phyloP scores from a whole-genome alignment of 2,797 vertebrate species.

The Chelon labrosus region DNA sequence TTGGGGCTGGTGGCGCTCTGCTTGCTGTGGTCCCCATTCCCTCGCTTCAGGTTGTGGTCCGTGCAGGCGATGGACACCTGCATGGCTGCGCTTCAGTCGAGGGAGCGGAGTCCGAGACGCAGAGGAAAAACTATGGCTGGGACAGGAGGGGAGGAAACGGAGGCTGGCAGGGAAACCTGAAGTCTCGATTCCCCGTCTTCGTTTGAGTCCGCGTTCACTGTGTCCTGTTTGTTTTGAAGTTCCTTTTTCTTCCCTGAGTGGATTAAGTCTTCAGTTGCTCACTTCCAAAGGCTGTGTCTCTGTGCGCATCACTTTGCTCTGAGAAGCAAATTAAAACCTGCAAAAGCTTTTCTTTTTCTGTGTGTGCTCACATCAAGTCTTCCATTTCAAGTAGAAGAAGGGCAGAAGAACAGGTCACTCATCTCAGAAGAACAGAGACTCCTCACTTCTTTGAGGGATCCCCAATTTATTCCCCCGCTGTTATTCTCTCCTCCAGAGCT shows the following conservation, averaged over 20 bases:
- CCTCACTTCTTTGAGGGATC: slow-evolving; percentile 49
- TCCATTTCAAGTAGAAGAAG: slow-evolving; percentile 46
- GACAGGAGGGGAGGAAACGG: not conserved
- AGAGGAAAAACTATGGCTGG: not conserved
- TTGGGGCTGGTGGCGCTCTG: slow-evolving; percentile 92
- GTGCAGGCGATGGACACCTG: slow-evolving; percentile 99
- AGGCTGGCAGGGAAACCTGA: not conserved
- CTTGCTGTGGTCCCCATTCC: slow-evolving; percentile 97
- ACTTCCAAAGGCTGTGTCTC: slow-evolving; percentile 34
- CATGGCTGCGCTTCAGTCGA: slow-evolving; percentile 84
- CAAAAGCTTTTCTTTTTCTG: slow-evolving; percentile 23
- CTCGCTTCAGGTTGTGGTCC: slow-evolving; percentile 96
- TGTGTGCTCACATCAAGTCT: slow-evolving; percentile 38
- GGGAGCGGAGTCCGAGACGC: slow-evolving; percentile 22
- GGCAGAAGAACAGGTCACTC: slow-evolving; percentile 40
- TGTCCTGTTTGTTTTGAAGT: slow-evolving; percentile 27
- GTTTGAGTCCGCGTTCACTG: slow-evolving; percentile 2
- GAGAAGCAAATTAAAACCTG: slow-evolving; percentile 32
- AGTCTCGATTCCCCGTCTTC: slow-evolving; percentile 12
- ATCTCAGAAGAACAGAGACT: slow-evolving; percentile 62
- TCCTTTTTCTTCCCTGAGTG: slow-evolving; percentile 17
- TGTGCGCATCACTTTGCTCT: slow-evolving; percentile 52
- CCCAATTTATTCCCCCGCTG: slow-evolving; percentile 15
- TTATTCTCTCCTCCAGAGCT: slow-evolving; percentile 29
- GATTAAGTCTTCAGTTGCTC: slow-evolving; percentile 39